Conservation (phyloP, 2,888 invertebrate genomes). For the Xanthia togata region DNA sequence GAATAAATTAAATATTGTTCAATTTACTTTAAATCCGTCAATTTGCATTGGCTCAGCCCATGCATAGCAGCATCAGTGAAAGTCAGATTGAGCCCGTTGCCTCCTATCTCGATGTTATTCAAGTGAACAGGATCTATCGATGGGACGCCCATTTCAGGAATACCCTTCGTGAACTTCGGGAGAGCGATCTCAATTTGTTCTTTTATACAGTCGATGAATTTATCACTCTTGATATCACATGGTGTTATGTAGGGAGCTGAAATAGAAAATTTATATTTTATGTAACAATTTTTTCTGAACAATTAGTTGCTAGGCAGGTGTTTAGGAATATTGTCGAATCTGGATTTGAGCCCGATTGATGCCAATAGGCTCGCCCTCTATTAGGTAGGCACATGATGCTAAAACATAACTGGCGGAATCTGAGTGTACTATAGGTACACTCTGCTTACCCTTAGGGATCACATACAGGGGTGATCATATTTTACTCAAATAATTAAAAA, state of each 20-base stretch:
- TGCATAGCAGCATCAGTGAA: constrained; percentile 80
- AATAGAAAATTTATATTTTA: constrained; percentile 64
- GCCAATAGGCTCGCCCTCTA: not conserved
- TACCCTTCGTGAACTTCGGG: constrained; percentile 81
- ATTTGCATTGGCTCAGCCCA: constrained; percentile 76
- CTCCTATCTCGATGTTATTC: constrained; percentile 82
- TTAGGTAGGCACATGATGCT: not conserved
- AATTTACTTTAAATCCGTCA: constrained; percentile 82
- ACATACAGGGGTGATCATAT: not conserved
- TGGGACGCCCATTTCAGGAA: constrained; percentile 81
- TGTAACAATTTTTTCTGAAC: not conserved
- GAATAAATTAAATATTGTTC: not conserved
- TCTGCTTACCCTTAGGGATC: not conserved
- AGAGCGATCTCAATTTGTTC: constrained; percentile 78
- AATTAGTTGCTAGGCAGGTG: not conserved
- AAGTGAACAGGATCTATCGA: constrained; percentile 83
- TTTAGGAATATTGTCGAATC: not conserved
- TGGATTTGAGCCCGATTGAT: not conserved
- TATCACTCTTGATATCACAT: constrained; percentile 73
- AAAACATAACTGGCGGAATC: not conserved
- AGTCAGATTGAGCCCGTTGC: constrained; percentile 80
- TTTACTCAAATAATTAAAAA: not conserved
- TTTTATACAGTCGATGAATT: constrained; percentile 77
- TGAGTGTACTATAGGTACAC: not conserved
- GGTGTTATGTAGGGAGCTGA: constrained; percentile 83